A percentile compares a stretch with the other conserved stretches of the same genome.
phyloP scores from a whole-genome alignment of 2,888 invertebrate species.

The Hypselothyrea guttata region DNA sequence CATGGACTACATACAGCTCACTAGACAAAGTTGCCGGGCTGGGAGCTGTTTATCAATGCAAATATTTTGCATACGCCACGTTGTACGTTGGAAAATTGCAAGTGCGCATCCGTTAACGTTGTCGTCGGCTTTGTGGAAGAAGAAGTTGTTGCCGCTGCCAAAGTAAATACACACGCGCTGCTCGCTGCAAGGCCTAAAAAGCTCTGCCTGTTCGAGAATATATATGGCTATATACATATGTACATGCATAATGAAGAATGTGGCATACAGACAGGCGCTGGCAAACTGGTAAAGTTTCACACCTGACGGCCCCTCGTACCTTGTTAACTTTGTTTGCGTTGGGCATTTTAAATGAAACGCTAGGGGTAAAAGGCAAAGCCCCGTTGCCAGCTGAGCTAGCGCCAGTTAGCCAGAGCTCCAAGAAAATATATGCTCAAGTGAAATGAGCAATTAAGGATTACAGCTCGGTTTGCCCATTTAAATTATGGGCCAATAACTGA shows the following conservation, averaged over 20 bases:
- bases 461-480: constrained; percentile 69
- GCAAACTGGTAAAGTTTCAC: constrained; percentile 57
- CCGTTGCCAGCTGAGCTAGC: not conserved
- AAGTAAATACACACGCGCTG: constrained; percentile 58
- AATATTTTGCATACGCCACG: constrained; percentile 75
- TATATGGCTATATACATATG: constrained; percentile 11
- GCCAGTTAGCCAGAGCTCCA: constrained; percentile 24
- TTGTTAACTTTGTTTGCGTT: constrained; percentile 66
- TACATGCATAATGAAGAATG: constrained; percentile 66
- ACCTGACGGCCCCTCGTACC: constrained; percentile 25
- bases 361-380: constrained; percentile 39
- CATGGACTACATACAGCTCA: constrained; percentile 24
- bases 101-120: constrained; percentile 58
- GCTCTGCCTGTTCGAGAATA: constrained; percentile 20
- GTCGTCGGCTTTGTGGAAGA: constrained; percentile 47
- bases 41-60: constrained; percentile 72
- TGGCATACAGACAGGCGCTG: constrained; percentile 46
- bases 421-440: constrained; percentile 70
- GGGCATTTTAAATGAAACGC: constrained; percentile 72
- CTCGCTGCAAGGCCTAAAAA: constrained; percentile 67
- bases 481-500: constrained; percentile 60
- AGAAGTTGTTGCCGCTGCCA: constrained; percentile 13
- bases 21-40: constrained; percentile 42
- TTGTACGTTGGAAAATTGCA: constrained; percentile 71
- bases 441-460: constrained; percentile 76